A percentile compares a stretch with the other conserved stretches of the same genome.
Conservation (phyloP, 2,888 invertebrate genomes). For the Polydrusus tereticollis region DNA sequence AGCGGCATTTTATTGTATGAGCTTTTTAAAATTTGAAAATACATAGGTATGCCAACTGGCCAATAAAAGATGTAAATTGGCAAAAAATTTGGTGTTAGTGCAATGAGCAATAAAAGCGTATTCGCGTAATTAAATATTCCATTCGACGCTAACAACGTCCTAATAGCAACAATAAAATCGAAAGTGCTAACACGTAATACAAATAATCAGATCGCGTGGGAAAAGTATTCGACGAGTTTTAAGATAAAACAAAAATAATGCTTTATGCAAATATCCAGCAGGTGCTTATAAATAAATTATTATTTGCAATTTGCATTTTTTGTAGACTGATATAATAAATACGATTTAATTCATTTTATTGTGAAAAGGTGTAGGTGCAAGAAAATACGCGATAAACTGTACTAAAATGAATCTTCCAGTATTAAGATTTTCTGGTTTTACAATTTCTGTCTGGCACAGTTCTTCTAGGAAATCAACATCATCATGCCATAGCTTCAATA, state of each 20-base stretch:
- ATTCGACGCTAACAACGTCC: not conserved
- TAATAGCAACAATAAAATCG: not conserved
- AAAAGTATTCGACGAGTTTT: not conserved
- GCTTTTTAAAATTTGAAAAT: too few species aligned
- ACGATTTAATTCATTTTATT: not conserved
- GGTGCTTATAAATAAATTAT: constrained; percentile 9
- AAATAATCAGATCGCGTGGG: constrained; percentile 9
- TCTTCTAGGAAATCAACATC: too few species aligned
- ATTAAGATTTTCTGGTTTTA: too few species aligned
- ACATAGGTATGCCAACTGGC: too few species aligned
- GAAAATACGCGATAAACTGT: not conserved
- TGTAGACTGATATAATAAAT: not conserved
- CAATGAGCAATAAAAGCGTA: not conserved
- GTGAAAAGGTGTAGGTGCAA: not conserved
- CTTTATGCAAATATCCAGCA: constrained; percentile 10
- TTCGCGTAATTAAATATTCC: not conserved
- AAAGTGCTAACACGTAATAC: constrained; percentile 6
- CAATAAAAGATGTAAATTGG: too few species aligned
- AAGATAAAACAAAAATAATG: constrained; percentile 13
- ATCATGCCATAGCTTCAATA: too few species aligned
- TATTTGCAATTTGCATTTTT: constrained; percentile 7
- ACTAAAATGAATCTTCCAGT: too few species aligned
- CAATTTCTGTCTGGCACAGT: too few species aligned
- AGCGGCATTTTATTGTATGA: too few species aligned
- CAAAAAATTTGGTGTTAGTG: not conserved